Conservation (phyloP, 2,888 invertebrate species). For the Trissolcus japonicus region DNA sequence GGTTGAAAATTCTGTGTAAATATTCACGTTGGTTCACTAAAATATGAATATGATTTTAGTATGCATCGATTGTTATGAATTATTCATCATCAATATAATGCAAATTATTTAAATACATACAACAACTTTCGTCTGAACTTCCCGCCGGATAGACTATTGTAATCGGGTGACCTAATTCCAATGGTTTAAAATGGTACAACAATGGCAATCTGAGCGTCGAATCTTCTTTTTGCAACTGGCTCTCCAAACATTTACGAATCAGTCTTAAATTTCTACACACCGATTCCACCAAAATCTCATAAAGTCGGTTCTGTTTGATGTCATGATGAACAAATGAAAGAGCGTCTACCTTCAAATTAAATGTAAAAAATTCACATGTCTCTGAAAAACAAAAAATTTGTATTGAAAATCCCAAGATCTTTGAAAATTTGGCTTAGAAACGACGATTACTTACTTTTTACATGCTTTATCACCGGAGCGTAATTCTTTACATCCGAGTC, state of each 20-base stretch:
- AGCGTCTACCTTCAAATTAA: conserved; percentile 83
- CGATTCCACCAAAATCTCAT: conserved; percentile 86
- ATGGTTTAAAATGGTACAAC: conserved; percentile 86
- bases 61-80: background rate
- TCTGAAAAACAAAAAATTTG: conserved; percentile 61
- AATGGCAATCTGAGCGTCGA: conserved; percentile 80
- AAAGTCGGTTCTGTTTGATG: conserved; percentile 81
- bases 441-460: conserved; percentile 80
- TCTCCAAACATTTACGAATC: conserved; percentile 81
- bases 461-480: conserved; percentile 80
- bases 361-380: conserved; percentile 77
- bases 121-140: conserved; percentile 82
- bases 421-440: background rate
- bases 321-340: conserved; percentile 84
- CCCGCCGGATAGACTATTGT: conserved; percentile 84
- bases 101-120: conserved; percentile 76
- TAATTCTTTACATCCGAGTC: conserved; percentile 76
- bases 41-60: conserved; percentile 57
- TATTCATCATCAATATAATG: background rate
- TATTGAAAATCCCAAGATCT: conserved; percentile 14
- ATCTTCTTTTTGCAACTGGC: conserved; percentile 78
- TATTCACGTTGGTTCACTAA: conserved; percentile 81
- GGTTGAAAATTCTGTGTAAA: conserved; percentile 84
- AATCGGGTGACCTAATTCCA: conserved; percentile 85
- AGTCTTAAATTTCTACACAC: conserved; percentile 83